Conservation (phyloP, 2,797 vertebrate genomes). For the Microchirus variegatus region DNA sequence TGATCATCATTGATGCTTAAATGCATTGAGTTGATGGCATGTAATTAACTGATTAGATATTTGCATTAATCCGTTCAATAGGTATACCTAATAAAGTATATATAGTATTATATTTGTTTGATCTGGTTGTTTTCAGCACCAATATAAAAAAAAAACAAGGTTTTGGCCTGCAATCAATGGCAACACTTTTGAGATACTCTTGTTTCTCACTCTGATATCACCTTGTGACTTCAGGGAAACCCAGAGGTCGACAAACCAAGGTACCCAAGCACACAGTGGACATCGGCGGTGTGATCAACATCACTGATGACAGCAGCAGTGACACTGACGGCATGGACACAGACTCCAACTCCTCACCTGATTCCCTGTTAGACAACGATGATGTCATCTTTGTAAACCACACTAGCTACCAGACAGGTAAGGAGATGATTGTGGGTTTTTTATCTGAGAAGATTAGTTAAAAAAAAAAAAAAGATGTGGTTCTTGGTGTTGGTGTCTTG, state of each 20-base stretch:
- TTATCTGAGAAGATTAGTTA: background rate
- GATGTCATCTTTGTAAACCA: constrained; percentile 92
- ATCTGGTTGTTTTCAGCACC: no score
- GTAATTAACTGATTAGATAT: no score
- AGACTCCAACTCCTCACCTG: constrained; percentile 95
- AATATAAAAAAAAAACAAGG: no score
- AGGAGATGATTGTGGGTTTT: background rate
- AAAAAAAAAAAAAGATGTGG: background rate
- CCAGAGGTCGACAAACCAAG: constrained; percentile 84
- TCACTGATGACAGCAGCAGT: constrained; percentile 95
- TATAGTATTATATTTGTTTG: no score
- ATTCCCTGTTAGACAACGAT: constrained; percentile 91
- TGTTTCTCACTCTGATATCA: background rate
- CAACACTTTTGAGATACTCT: background rate
- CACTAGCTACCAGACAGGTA: constrained; percentile 80
- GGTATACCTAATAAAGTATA: no score
- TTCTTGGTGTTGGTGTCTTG: background rate
- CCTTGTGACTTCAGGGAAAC: constrained; percentile 80
- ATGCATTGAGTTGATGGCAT: no score
- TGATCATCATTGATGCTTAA: no score
- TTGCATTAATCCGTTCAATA: no score
- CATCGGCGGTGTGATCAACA: constrained; percentile 83
- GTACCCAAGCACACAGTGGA: constrained; percentile 80
- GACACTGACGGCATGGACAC: constrained; percentile 95
- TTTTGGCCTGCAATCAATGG: no score